phyloP scores from a whole-genome alignment of 2,113 vertebrate species.

The Astatoreochromis straeleni region DNA sequence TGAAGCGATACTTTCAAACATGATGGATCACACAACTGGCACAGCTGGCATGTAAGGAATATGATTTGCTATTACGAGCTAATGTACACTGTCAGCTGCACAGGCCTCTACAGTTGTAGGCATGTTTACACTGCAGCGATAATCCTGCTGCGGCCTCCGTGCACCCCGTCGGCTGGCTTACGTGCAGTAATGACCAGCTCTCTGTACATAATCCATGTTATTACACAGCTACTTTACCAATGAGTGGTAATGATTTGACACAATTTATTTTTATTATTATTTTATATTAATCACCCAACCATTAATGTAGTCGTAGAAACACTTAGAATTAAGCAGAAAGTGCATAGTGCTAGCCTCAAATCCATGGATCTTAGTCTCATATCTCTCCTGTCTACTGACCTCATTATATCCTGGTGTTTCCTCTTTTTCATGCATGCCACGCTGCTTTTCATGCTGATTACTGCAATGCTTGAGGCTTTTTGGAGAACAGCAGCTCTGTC shows the following conservation, averaged over 20 bases:
- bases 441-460: neutral
- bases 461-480: neutral
- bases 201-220: conserved; percentile 30
- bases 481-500: neutral
- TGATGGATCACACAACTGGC: neutral
- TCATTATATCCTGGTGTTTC: neutral
- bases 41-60: neutral
- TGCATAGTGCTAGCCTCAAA: neutral
- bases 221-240: neutral
- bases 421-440: neutral
- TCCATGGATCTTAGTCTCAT: neutral
- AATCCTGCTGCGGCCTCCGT: conserved; percentile 40
- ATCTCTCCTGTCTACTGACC: neutral
- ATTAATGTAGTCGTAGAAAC: neutral
- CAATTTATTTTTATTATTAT: neutral
- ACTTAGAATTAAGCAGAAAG: neutral
- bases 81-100: neutral
- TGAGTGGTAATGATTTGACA: neutral
- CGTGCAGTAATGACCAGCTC: conserved; percentile 37
- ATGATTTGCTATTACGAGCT: neutral
- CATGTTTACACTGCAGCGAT: conserved; percentile 42
- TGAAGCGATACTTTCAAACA: neutral
- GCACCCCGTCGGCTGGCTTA: conserved; percentile 16
- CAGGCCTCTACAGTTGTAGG: neutral
- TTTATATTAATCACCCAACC: neutral